Percentiles rank a stretch among this genome's conserved stretches.
phyloP scores from a whole-genome alignment of 2,888 invertebrate species.

The Danaus chrysippus region DNA sequence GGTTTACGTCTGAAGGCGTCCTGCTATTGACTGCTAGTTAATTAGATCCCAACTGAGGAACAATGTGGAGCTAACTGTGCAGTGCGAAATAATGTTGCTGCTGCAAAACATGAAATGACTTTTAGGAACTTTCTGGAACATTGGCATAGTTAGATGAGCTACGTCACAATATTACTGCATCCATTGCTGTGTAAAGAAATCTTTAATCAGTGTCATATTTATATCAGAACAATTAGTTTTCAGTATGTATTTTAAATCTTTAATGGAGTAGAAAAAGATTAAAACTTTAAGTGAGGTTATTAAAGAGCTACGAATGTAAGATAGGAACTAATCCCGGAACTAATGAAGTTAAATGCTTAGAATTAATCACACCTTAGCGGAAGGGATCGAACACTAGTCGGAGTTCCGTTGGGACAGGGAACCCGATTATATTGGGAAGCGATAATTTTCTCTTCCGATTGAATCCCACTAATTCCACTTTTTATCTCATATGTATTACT shows the following conservation, averaged over 20 bases:
- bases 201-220: background rate
- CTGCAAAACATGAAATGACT: constrained; percentile 1
- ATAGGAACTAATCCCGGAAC: constrained; percentile 56
- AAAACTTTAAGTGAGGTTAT: no score
- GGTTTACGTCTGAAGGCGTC: constrained; percentile 64
- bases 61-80: constrained; percentile 47
- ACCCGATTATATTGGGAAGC: constrained; percentile 25
- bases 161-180: background rate
- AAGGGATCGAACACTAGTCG: constrained; percentile 62
- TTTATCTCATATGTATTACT: no score
- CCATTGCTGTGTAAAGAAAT: background rate
- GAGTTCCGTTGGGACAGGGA: constrained; percentile 50
- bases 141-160: background rate
- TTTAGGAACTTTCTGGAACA: background rate
- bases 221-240: no score
- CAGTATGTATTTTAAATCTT: no score
- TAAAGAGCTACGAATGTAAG: constrained; percentile 30
- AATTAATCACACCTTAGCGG: constrained; percentile 71
- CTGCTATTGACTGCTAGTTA: constrained; percentile 73
- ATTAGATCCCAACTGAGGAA: constrained; percentile 62
- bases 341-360: constrained; percentile 70
- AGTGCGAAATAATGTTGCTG: constrained; percentile 11
- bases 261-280: no score
- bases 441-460: constrained; percentile 9
- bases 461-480: background rate